Evolutionary conservation across 2,113 vertebrate species (phyloP), one percentile per base, ranked within the genome.

Genomic region (Microtus oregoni): DNA sequence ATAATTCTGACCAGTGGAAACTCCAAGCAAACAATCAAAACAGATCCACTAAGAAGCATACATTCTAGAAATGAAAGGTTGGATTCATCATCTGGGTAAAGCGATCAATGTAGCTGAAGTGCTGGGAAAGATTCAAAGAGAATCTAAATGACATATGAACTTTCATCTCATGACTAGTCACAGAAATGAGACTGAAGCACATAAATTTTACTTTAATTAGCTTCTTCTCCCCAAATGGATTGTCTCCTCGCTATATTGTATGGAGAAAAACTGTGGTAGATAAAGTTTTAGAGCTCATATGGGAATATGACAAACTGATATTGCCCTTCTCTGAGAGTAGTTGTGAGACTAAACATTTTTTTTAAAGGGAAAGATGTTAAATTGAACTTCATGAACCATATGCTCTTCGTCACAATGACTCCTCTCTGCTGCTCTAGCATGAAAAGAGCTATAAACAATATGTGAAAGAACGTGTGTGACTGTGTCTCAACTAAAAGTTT

Each of bases 401-500:
- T 61, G 22, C 28, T 83, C 52, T 83, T 93, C 41, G 61, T 95
- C 83, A 52, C 1, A 32, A 81, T 68, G 76, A 30, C 44, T 86
- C 20, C 28, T 92, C 30, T 92, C 30, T 96, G 91, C 61, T 41
- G 3, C 28, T 76, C 11, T 38, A 86, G 78, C 68, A 63, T 35
- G 94, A 82, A 96, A 93, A 4, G 52, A 90, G 26, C 61, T 76
- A 81, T 87, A 82, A 96, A 90, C n/a, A 96, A 65, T 72, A 73
- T n/a, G 9, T 82, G 26, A 77, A 91, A 93, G n/a, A 94, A 78
- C 82, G 41, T 67, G n/a, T 86, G 58, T n/a, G 44, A n/a, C 67
- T 81, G 5, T 95, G 75, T 82, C 9, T 85, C 88, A 92, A 14
- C 90, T 76, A 77, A 92, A 93, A 82, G 41, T 77, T 95, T 77